Percentiles rank a stretch among this genome's conserved stretches.
Conservation (phyloP, 2,797 vertebrate species). For the Myiotriccus ornatus region DNA sequence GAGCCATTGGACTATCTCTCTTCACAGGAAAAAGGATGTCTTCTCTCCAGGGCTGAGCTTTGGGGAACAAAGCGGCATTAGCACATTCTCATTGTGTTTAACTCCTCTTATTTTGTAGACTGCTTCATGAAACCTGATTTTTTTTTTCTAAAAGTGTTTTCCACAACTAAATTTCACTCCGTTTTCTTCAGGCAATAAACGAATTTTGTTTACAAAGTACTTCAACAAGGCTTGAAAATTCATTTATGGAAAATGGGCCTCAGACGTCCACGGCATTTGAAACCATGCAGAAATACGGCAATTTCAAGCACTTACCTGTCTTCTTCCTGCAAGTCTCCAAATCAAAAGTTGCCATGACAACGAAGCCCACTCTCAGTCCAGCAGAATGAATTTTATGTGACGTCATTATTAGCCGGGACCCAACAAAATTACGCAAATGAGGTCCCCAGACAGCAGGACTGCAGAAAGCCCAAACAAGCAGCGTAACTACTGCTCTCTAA, state of each 20-base stretch:
- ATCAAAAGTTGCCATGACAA: constrained; percentile 58
- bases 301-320: constrained; percentile 57
- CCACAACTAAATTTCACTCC: not conserved
- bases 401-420: constrained; percentile 6
- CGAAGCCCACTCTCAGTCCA: constrained; percentile 1
- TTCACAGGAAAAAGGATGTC: not conserved
- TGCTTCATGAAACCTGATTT: not conserved
- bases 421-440: constrained; percentile 6
- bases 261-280: not conserved
- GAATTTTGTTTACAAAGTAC: constrained; percentile 40
- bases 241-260: constrained; percentile 16
- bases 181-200: not conserved
- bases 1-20: not conserved
- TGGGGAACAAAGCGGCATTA: not conserved
- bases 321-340: not conserved
- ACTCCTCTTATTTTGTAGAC: not conserved
- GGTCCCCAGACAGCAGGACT: not conserved
- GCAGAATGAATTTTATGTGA: not conserved
- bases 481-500: not conserved
- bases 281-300: constrained; percentile 46
- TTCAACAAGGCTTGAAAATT: constrained; percentile 35
- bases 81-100: not conserved
- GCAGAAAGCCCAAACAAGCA: not conserved
- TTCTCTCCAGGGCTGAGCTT: not conserved
- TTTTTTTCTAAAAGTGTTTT: not conserved